Conservation (phyloP, 92 coral and sea anemone genomes). For the Muricea muricata region DNA sequence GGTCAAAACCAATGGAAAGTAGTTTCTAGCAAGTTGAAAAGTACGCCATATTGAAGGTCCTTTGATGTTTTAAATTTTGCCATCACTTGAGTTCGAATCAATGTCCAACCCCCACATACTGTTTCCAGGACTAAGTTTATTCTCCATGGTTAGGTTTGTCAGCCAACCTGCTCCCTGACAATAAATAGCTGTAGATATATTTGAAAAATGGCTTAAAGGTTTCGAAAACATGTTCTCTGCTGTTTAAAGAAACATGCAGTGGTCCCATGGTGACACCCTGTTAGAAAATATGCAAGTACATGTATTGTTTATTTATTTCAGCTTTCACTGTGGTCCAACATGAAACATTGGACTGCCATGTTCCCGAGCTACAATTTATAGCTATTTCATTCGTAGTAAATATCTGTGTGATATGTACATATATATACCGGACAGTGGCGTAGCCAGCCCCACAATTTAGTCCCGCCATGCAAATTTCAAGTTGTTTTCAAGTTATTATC, state of each 20-base stretch:
- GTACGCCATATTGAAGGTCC: constrained; percentile 14
- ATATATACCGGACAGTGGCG: no score
- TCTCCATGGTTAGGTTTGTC: constrained; percentile 64
- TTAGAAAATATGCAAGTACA: no score
- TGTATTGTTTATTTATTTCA: no score
- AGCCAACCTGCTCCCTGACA: constrained; percentile 60
- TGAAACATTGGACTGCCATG: no score
- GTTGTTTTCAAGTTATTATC: no score
- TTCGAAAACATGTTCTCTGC: constrained; percentile 56
- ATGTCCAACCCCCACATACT: constrained; percentile 67
- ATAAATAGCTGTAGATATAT: constrained; percentile 29
- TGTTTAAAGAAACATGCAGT: constrained; percentile 51
- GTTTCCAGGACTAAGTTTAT: constrained; percentile 49
- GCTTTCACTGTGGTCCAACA: no score
- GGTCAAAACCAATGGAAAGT: constrained; percentile 11
- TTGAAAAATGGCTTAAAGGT: constrained; percentile 50
- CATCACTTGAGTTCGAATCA: neutral
- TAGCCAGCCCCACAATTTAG: no score
- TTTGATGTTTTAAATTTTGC: neutral
- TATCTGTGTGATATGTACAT: no score
- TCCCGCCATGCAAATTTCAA: no score
- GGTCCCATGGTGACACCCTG: no score
- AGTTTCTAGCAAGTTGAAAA: constrained; percentile 14
- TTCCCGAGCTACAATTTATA: no score
- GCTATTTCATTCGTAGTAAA: no score